Evolutionary conservation across 2,888 invertebrate species (phyloP).

Genomic region (Nymphalis urticae): DNA sequence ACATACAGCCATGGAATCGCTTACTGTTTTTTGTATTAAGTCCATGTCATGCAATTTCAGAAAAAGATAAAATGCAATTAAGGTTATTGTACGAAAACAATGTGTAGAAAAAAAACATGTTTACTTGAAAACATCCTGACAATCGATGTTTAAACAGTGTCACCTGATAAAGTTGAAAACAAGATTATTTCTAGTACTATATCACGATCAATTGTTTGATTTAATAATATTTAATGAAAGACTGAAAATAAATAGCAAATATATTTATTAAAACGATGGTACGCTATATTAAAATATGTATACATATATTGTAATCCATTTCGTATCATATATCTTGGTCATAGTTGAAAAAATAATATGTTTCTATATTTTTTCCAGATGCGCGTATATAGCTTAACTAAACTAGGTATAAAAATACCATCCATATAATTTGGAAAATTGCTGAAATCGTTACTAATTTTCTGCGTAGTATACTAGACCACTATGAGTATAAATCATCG

Average conservation of each 20-base stretch:
- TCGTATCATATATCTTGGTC: no score
- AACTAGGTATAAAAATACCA: neutral
- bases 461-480: constrained; percentile 36
- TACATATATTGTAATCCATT: no score
- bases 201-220: neutral
- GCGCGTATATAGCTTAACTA: neutral
- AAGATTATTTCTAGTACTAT: constrained; percentile 5
- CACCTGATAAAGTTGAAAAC: constrained; percentile 8
- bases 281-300: no score
- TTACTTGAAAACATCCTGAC: constrained; percentile 13
- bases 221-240: neutral
- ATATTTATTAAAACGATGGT: no score
- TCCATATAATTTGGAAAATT: no score
- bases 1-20: no score
- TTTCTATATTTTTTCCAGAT: no score
- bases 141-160: constrained; percentile 17
- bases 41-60: neutral
- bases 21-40: neutral
- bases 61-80: neutral
- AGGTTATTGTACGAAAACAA: constrained; percentile 5
- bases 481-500: constrained; percentile 48
- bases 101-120: constrained; percentile 6
- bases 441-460: constrained; percentile 20
- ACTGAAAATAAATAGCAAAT: neutral
- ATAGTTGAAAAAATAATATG: no score